These are phyloP conservation scores for Ephydatia muelleri DNA, from an alignment of 37 sponge, comb jelly and placozoan species.

Conservation along the genomic window DNA sequence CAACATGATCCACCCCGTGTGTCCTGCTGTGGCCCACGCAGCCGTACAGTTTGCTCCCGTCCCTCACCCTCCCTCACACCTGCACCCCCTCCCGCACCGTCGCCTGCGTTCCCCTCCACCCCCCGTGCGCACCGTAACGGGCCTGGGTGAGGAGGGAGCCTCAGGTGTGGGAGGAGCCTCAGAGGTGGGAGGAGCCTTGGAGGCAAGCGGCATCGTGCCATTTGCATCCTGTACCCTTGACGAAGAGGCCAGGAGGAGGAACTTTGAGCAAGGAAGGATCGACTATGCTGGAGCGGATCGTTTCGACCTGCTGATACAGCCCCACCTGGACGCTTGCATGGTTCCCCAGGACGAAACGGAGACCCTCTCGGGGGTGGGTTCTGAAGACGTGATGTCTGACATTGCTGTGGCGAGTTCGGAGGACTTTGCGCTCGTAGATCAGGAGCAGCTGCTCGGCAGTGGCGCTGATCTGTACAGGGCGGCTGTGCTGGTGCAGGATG, in stretches of 20 bases:
- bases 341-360: background rate
- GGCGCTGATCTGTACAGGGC: background rate
- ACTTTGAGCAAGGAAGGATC: conserved; percentile 32
- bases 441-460: background rate
- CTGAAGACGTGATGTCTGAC: background rate
- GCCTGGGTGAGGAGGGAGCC: background rate
- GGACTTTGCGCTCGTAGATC: background rate
- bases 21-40: background rate
- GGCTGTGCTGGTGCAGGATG: background rate
- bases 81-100: background rate
- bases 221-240: background rate
- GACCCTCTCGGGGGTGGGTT: background rate
- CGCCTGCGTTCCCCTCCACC: background rate
- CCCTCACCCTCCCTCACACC: conserved; percentile 7
- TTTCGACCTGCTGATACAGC: conserved; percentile 15
- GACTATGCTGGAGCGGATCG: conserved; percentile 39
- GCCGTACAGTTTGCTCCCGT: background rate
- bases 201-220: background rate
- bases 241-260: background rate
- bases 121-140: background rate
- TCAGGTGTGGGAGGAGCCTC: background rate
- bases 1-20: background rate
- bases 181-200: no score
- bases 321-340: background rate
- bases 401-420: background rate